These are phyloP conservation scores for Holacanthus passer DNA, from an alignment of 2,113 vertebrate genomes.

Conservation along the genomic window DNA sequence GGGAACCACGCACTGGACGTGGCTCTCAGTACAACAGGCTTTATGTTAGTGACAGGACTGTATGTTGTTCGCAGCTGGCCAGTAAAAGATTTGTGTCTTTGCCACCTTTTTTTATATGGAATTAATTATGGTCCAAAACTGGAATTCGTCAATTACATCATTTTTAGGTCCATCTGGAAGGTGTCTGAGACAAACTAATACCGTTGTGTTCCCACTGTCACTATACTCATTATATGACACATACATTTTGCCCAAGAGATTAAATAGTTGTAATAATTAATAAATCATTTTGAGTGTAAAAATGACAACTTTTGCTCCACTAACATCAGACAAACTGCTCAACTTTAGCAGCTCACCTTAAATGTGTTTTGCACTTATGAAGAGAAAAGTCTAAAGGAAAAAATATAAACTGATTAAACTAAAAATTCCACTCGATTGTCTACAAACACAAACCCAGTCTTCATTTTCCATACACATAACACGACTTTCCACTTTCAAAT, in stretches of 20 bases:
- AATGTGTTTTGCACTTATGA: not conserved
- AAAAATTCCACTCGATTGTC: too few species aligned
- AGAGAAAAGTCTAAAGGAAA: too few species aligned
- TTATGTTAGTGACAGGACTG: constrained; percentile 12
- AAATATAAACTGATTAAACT: not conserved
- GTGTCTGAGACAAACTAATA: not conserved
- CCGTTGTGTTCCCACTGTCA: not conserved
- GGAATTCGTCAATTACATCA: not conserved
- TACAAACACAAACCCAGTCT: too few species aligned
- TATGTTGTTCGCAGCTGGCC: constrained; percentile 35
- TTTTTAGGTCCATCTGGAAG: not conserved
- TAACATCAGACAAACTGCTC: too few species aligned
- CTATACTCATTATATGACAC: not conserved
- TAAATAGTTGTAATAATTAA: too few species aligned
- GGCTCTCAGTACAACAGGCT: constrained; percentile 33
- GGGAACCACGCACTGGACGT: constrained; percentile 32
- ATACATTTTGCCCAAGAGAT: not conserved
- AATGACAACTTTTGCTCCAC: too few species aligned
- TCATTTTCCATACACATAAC: too few species aligned
- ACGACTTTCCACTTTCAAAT: too few species aligned
- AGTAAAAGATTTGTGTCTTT: constrained; percentile 17
- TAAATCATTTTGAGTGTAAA: too few species aligned
- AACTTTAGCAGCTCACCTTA: too few species aligned
- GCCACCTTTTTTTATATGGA: not conserved
- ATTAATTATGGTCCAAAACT: constrained; percentile 8